phyloP scores from a whole-genome alignment of 2,888 invertebrate genomes.

The Caenorhabditis sp. region DNA sequence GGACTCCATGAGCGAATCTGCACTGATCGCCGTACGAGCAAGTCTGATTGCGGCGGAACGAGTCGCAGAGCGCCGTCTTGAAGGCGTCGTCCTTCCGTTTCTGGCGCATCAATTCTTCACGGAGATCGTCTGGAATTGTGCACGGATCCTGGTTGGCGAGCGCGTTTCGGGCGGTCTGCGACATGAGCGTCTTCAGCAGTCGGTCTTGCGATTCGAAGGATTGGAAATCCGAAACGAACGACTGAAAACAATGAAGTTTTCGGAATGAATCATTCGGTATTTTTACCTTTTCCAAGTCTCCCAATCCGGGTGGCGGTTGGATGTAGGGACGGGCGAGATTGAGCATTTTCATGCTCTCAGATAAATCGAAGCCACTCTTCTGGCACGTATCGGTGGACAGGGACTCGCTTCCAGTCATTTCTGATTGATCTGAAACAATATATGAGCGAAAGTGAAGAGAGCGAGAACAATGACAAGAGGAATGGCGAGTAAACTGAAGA shows the following conservation, averaged over 20 bases:
- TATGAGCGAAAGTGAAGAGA: background rate
- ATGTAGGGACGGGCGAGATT: background rate
- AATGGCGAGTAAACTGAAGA: background rate
- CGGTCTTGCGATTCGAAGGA: constrained; percentile 20
- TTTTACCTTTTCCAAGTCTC: constrained; percentile 6
- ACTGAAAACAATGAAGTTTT: background rate
- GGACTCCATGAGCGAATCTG: constrained; percentile 66
- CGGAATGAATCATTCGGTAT: background rate
- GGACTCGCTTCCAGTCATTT: constrained; percentile 38
- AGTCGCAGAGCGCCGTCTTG: constrained; percentile 70
- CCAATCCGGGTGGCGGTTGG: background rate
- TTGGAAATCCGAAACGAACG: background rate
- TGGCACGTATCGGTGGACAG: constrained; percentile 2
- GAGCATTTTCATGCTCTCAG: background rate
- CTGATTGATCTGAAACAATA: constrained; percentile 18
- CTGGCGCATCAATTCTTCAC: constrained; percentile 57
- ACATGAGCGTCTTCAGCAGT: constrained; percentile 22
- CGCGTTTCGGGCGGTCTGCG: constrained; percentile 83
- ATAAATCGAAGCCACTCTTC: background rate
- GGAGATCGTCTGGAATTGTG: constrained; percentile 61
- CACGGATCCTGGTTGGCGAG: constrained; percentile 51
- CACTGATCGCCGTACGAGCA: constrained; percentile 66
- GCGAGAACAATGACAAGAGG: background rate
- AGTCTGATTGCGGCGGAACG: constrained; percentile 51
- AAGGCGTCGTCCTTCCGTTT: constrained; percentile 66